Conservation (phyloP, 2,888 invertebrate species). For the Acanthosepion lycidas region DNA sequence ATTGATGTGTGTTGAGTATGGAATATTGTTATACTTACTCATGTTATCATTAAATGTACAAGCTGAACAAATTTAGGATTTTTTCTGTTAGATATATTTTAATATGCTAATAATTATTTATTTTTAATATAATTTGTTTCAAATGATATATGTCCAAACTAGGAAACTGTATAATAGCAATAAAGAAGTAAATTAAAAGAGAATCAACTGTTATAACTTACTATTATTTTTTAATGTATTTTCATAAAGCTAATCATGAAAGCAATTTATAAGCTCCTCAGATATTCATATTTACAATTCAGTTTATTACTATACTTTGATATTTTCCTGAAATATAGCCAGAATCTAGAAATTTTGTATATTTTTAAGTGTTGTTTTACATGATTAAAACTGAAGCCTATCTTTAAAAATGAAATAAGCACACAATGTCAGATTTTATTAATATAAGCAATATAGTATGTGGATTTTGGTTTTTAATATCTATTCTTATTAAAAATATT, state of each 20-base stretch:
- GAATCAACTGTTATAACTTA: too few relatives aligned
- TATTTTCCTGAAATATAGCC: not conserved
- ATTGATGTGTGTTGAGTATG: not conserved
- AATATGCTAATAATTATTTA: not conserved
- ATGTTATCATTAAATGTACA: not conserved
- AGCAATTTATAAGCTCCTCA: too few relatives aligned
- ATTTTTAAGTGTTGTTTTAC: not conserved
- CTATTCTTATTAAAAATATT: too few relatives aligned
- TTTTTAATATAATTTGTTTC: not conserved
- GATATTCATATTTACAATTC: not conserved
- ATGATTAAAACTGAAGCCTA: not conserved
- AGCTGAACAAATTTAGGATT: not conserved
- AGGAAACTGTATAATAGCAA: not conserved
- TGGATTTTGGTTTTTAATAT: too few relatives aligned
- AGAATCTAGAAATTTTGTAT: not conserved
- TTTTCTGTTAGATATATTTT: not conserved
- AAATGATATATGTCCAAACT: not conserved
- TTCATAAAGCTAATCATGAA: not conserved
- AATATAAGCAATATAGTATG: too few relatives aligned
- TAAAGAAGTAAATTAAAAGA: not conserved
- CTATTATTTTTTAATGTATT: not conserved
- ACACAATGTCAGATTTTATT: too few relatives aligned
- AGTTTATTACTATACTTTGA: not conserved
- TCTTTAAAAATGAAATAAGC: too few relatives aligned
- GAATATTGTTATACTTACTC: not conserved